These are phyloP conservation scores for Danaus plexippus DNA, from an alignment of 1,140 invertebrate genomes.

Conservation along the genomic window DNA sequence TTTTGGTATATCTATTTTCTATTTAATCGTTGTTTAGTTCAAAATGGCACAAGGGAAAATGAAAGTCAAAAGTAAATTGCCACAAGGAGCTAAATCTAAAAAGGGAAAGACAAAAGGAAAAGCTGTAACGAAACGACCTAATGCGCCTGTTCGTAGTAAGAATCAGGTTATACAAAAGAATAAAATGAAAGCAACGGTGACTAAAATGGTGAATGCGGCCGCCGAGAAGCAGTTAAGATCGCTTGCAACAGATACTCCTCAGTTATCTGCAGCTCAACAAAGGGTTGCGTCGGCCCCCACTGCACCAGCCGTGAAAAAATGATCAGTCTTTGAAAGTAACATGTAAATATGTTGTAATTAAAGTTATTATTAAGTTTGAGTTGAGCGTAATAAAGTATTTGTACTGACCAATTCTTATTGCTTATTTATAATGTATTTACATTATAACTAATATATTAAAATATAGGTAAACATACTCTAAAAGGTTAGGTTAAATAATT, in stretches of 20 bases:
- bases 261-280: constrained; percentile 52
- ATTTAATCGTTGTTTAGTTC: too few relatives aligned
- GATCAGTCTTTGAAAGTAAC: constrained; percentile 4
- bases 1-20: too few relatives aligned
- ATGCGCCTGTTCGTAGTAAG: constrained; percentile 55
- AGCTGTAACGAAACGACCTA: constrained; percentile 52
- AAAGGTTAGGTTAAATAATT: too few relatives aligned
- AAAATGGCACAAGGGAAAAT: constrained; percentile 63
- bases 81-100: constrained; percentile 48
- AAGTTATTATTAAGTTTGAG: neutral
- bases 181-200: constrained; percentile 59
- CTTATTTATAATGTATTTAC: too few relatives aligned
- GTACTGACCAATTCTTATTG: neutral
- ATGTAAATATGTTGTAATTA: constrained; percentile 3
- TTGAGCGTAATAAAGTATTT: neutral
- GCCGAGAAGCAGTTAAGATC: constrained; percentile 56
- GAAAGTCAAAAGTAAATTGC: constrained; percentile 63
- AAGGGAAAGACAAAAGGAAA: constrained; percentile 45
- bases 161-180: constrained; percentile 35
- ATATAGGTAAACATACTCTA: too few relatives aligned
- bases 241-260: constrained; percentile 46
- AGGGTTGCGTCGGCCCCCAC: constrained; percentile 49
- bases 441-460: too few relatives aligned
- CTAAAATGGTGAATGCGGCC: constrained; percentile 63
- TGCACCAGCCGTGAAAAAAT: constrained; percentile 45